Conservation (phyloP, 2,113 vertebrate genomes). For the Neofelis nebulosa region DNA sequence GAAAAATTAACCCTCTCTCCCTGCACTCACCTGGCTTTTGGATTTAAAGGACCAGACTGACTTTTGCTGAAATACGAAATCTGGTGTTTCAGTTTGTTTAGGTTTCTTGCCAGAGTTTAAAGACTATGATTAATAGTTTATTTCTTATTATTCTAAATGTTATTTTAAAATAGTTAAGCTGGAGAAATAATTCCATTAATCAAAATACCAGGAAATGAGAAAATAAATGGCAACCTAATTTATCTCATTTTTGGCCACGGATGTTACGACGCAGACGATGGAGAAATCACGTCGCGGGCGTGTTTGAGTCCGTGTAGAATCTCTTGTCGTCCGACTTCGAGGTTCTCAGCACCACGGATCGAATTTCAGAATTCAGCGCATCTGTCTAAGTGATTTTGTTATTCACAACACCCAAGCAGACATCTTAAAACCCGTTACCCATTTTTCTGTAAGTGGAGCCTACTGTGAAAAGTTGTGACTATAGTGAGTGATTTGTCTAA, state of each 20-base stretch:
- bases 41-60: conserved; percentile 57
- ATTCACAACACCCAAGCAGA: neutral
- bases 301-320: conserved; percentile 71
- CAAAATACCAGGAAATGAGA: conserved; percentile 91
- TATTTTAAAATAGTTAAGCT: conserved; percentile 84
- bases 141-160: conserved; percentile 83
- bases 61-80: conserved; percentile 69
- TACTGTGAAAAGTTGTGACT: accelerated
- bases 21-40: neutral
- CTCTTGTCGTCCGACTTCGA: neutral
- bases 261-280: conserved; percentile 80
- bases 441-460: accelerated
- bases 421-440: neutral
- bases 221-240: conserved; percentile 90
- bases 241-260: conserved; percentile 84
- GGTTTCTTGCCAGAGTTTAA: conserved; percentile 71
- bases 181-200: conserved; percentile 89
- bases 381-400: neutral
- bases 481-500: accelerated
- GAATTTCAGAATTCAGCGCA: conserved; percentile 49
- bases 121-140: conserved; percentile 82
- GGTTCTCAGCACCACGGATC: neutral
- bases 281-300: conserved; percentile 82
- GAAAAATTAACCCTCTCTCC: neutral
- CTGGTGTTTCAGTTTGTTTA: conserved; percentile 65